Conservation (phyloP, 2,888 invertebrate species). For the Kuschelorhynchus macadamiae region DNA sequence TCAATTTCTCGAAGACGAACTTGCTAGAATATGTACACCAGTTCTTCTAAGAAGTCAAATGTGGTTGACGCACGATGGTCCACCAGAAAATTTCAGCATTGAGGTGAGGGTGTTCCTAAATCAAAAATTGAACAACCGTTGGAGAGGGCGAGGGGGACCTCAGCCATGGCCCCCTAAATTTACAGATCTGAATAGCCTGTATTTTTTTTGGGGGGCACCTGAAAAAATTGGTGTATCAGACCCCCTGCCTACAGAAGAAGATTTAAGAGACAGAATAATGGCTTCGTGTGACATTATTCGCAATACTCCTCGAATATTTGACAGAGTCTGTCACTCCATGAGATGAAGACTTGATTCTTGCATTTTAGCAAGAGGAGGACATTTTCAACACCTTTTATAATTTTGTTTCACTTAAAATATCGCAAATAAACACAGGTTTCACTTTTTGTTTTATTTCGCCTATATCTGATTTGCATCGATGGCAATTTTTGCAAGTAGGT, state of each 20-base stretch:
- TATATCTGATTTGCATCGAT: background rate
- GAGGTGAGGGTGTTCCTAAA: background rate
- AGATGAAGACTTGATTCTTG: too few relatives aligned
- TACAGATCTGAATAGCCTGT: background rate
- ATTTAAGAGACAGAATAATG: background rate
- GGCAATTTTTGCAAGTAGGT: background rate
- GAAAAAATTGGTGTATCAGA: background rate
- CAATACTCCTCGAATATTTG: constrained; percentile 1
- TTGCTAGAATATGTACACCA: background rate
- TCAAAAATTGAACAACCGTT: background rate
- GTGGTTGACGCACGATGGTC: constrained; percentile 6
- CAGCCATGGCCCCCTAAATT: background rate
- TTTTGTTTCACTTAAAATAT: too few relatives aligned
- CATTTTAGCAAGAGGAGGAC: too few relatives aligned
- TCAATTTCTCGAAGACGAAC: too few relatives aligned
- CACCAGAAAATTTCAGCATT: constrained; percentile 3
- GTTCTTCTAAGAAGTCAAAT: background rate
- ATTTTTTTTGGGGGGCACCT: background rate
- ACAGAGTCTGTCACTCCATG: too few relatives aligned
- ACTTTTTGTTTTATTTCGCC: background rate
- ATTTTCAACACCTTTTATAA: too few relatives aligned
- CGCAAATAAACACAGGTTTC: constrained; percentile 1
- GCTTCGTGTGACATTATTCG: too few relatives aligned
- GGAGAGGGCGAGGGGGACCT: too few relatives aligned
- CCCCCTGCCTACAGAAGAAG: background rate